Evolutionary conservation across 2,113 vertebrate genomes (phyloP).

Genomic region (Nanorana parkeri): DNA sequence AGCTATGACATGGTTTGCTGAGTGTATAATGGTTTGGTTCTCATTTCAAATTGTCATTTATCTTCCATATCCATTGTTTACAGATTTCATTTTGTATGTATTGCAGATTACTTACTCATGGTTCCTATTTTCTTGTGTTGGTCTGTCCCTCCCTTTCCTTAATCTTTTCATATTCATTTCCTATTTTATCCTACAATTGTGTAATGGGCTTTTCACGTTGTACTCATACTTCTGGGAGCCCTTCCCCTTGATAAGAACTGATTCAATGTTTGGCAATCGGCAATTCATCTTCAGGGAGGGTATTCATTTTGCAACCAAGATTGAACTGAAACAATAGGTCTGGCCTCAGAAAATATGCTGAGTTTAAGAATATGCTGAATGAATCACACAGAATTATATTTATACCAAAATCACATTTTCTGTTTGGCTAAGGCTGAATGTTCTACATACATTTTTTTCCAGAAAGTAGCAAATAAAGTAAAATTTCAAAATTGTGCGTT

Average conservation of each 20-base stretch:
- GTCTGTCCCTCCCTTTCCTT: constrained; percentile 42
- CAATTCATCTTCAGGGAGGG: constrained; percentile 42
- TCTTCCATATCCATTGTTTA: constrained; percentile 36
- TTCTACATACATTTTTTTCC: neutral
- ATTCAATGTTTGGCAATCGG: constrained; percentile 40
- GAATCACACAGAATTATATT: neutral
- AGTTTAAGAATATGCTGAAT: neutral
- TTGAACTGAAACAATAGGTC: constrained; percentile 28
- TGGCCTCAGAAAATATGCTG: neutral
- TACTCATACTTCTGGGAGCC: constrained; percentile 13
- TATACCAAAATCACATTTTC: neutral
- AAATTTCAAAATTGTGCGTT: no score
- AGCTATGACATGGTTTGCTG: no score
- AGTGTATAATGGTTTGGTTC: no score
- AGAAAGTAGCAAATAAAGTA: neutral
- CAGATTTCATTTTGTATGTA: constrained; percentile 1
- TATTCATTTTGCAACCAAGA: constrained; percentile 7
- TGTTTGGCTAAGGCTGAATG: neutral
- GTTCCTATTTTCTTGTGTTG: constrained; percentile 19
- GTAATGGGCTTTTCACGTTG: constrained; percentile 9
- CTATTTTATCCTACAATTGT: constrained; percentile 24
- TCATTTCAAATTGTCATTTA: neutral
- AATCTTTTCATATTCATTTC: constrained; percentile 30
- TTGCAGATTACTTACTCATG: constrained; percentile 17
- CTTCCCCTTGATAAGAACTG: constrained; percentile 38